Evolutionary conservation across 2,888 invertebrate genomes (phyloP), one percentile per base, ranked within the genome.

Genomic region (Holacanthella duospinosa): DNA sequence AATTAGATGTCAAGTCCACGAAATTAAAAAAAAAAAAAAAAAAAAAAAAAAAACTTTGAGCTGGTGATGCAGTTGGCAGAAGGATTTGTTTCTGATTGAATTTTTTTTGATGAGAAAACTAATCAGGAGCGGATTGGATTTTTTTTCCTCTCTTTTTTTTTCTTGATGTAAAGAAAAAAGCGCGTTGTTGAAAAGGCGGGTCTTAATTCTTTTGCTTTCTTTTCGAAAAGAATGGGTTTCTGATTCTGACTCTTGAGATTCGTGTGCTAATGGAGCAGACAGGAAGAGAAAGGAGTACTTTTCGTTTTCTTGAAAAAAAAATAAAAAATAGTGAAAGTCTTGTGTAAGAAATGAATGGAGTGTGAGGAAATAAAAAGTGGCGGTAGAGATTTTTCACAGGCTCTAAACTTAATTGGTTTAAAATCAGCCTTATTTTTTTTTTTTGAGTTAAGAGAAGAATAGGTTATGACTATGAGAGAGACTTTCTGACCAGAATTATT

Each of bases 331-430:
- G 28, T 44, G 26, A 16, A 57, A 57, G 57, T 28, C 21, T 55
- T 55, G 25, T n/a, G 28, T 3, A 43, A 54, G 29, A 55, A 62
- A 59, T 29, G 53, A 27, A 60, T 29, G 59, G 55, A 54, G 59
- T 59, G 54, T 53, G 63, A 63, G 43, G 44, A 53, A 62, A 57
- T 48, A 12, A 66, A 64, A 66, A 68, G 66, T 68, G 66, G 65
- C 64, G 64, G 6, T 66, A 64, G 65, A 68, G 68, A 68, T 67
- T 66, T 67, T 67, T 69, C 55, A 66, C 68, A 67, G 65, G 63
- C 67, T 69, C 67, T 66, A 67, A 69, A 67, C 65, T 69, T 69
- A 69, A 69, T 69, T 69, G 68, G 67, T 69, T 69, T 69, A 67
- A 69, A 69, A 69, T 69, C 68, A 67, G 64, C 67, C 66, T 66